A percentile compares a stretch with the other conserved stretches of the same genome.
These are phyloP conservation scores for Gobio gobio DNA, from an alignment of 2,113 vertebrate genomes.

Conservation along the genomic window DNA sequence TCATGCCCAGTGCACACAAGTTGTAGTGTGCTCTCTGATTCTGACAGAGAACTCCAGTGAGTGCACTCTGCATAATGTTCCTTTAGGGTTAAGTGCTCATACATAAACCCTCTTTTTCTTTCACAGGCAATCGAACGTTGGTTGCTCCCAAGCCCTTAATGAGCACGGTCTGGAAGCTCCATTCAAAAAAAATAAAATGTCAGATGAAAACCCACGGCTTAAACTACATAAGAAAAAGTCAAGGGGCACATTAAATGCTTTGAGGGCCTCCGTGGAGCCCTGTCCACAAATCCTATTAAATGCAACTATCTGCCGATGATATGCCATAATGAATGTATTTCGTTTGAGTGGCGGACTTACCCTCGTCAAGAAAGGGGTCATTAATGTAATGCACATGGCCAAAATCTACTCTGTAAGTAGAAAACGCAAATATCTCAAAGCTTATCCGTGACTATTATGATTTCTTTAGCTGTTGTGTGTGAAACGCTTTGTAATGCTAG, in stretches of 20 bases:
- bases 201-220: slow-evolving; percentile 33
- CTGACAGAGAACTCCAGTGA: neutral
- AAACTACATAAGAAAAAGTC: slow-evolving; percentile 24
- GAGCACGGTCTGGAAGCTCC: slow-evolving; percentile 42
- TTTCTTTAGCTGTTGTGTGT: neutral
- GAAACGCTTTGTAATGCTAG: neutral
- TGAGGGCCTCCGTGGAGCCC: slow-evolving; percentile 11
- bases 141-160: slow-evolving; percentile 1
- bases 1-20: neutral
- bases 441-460: slow-evolving; percentile 1
- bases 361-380: slow-evolving; percentile 18
- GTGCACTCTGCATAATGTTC: neutral
- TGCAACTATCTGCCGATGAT: neutral
- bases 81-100: neutral
- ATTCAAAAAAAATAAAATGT: slow-evolving; percentile 52
- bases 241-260: slow-evolving; percentile 28
- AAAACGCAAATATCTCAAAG: neutral
- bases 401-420: slow-evolving; percentile 16
- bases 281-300: slow-evolving; percentile 37
- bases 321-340: slow-evolving; percentile 18
- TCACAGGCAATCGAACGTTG: neutral
- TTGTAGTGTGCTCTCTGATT: neutral
- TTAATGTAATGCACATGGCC: slow-evolving; percentile 27
- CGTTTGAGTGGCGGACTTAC: slow-evolving; percentile 25
- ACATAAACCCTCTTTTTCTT: slow-evolving; percentile 8